Base-by-base conservation (phyloP, 2,113 vertebrate species). In the Cnemophilus loriae region DNA sequence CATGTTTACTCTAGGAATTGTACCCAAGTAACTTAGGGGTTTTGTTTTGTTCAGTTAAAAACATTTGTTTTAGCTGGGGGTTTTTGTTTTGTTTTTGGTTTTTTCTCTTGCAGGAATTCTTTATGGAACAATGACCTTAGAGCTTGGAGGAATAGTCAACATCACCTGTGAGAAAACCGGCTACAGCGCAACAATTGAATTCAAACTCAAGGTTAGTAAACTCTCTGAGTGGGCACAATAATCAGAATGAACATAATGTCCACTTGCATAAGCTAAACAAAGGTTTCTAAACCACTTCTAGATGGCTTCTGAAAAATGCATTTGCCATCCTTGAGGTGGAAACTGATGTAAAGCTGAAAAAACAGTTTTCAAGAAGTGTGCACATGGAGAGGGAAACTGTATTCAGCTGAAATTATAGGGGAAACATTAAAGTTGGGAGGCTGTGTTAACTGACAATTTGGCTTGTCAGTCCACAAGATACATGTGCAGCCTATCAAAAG, bases 51-150 rank as follows among this genome's bases (percentile, higher is more conserved):
- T 87, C 46, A 61, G 21, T 90, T 84, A 57, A n/a, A 84, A 89
- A 28, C 23, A 41, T 13, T 50, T 0, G 2, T 50, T 82, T 37
- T 57, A 65, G 10, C 30, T 71, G 14, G 28, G 4, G 18, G 3
- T 1, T 65, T 56, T 47, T 64, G 4, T 33, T 65, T 84, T 64
- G 5, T 0, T 8, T 28, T 16, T 22, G 28, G 28, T 63, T n/a
- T 52, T 32, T 9, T 7, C 16, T 83, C 10, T 41, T 78, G 57
- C 81, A 99, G 99, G 99, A 84, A 99, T 99, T 97, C 97, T 99
- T 37, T 99, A 99, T 61, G 99, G 99, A 56, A 99, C 99, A 87
- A 99, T 99, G 99, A 99, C 99, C 35, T 98, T 99, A 97, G 99
- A 99, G 90, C 98, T 99, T 94, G 99, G 99, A 5, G 99, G 99